Evolutionary conservation across 2,113 vertebrate genomes (phyloP), one percentile per base, ranked within the genome.

Genomic region (Dromiciops gliroides): DNA sequence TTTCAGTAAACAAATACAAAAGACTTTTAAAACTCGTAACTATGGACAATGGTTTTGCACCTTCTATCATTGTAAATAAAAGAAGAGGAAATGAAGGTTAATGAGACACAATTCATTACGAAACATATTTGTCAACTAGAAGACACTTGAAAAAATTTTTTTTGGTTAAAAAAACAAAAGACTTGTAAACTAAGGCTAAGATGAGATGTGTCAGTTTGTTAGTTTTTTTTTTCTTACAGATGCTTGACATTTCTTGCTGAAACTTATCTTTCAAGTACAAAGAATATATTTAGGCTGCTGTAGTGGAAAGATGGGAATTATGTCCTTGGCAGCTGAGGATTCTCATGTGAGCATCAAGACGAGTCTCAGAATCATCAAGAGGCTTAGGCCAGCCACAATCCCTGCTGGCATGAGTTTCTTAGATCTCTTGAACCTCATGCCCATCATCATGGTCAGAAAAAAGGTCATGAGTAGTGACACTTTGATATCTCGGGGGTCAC

Each of bases 401-500:
- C 99, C 99, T 0, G 99, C 99, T 90, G 99, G 99, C 98, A 99
- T 98, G 94, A 99, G 48, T 96, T 99, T 99, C 93, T 99, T 99
- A 97, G 99, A 99, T 93, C 99, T 99, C 98, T 99, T 99, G 98
- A 99, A 99, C 97, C 99, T 99, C 97, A 99, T 98, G 97, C 99
- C 99, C 99, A 99, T 99, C 91, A 99, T 97, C 91, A 99, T 91
- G 67, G 99, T 97, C 95, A 99, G 98, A 92, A 98, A 91, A 97
- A 99, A 99, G 5, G 50, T 50, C 5, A 10, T 50, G 50, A 50
- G 89, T 60, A 99, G 92, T 0, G 98, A 99, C 28, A 99, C 92
- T 98, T 99, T 99, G 95, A 99, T 98, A 96, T 99, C 99, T 92
- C 97, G 98, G 0, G 98, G 98, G 95, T 99, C 98, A 89, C 96